phyloP scores from a whole-genome alignment of 2,888 invertebrate genomes.

The Magallana nippona region DNA sequence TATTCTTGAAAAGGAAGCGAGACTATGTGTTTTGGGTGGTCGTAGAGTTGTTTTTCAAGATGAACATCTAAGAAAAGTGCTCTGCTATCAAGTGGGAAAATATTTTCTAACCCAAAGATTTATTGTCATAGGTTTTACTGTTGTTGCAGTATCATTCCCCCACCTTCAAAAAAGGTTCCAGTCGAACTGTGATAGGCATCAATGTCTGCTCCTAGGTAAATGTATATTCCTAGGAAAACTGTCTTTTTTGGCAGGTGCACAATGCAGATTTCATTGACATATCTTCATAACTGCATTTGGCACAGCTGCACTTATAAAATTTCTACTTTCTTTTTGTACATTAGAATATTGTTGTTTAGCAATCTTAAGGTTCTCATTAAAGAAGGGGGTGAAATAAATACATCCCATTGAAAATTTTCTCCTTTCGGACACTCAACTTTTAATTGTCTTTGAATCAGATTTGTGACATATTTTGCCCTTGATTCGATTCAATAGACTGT shows the following conservation, averaged over 20 bases:
- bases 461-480: no score
- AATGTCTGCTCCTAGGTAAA: conserved; percentile 8
- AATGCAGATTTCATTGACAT: not conserved
- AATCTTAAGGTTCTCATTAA: no score
- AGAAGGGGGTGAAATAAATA: no score
- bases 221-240: not conserved
- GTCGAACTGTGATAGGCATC: conserved; percentile 16
- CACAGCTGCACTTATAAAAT: not conserved
- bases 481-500: no score
- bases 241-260: conserved; percentile 5
- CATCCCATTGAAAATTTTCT: no score
- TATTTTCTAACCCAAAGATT: conserved; percentile 21
- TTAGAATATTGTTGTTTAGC: no score
- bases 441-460: no score
- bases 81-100: conserved; percentile 28
- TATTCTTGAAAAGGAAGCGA: conserved; percentile 18
- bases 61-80: conserved; percentile 27
- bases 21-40: conserved; percentile 21
- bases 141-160: conserved; percentile 22
- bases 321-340: no score
- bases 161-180: not conserved
- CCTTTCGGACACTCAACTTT: no score
- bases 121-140: conserved; percentile 21
- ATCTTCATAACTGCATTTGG: not conserved
- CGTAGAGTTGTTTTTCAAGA: conserved; percentile 29